A percentile compares a stretch with the other conserved stretches of the same genome.
Evolutionary conservation across 2,888 invertebrate species (phyloP).

Genomic region (Euphydryas editha): DNA sequence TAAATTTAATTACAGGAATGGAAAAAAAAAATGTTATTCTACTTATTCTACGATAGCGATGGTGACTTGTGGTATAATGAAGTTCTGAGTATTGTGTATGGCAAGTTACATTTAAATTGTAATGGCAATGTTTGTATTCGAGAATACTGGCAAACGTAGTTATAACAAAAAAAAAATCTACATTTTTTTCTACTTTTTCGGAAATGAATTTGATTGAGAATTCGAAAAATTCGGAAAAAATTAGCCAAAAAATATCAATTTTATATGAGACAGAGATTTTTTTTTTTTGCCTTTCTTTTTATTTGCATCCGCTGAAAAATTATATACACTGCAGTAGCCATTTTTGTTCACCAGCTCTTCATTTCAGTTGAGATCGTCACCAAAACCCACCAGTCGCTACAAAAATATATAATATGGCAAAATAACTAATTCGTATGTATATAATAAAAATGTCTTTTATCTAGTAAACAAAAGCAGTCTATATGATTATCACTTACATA

Average conservation of each 20-base stretch:
- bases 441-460: conserved; percentile 36
- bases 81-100: conserved; percentile 19
- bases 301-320: no score
- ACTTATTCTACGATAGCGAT: conserved; percentile 1
- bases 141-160: no score
- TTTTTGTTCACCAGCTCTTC: no score
- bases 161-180: no score
- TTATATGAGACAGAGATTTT: no score
- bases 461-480: conserved; percentile 61
- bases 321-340: no score
- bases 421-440: conserved; percentile 25
- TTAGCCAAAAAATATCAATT: no score
- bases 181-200: no score
- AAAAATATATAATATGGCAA: conserved; percentile 19
- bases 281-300: no score
- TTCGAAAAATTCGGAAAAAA: no score
- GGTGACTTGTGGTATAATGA: background rate
- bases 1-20: background rate
- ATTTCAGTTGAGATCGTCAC: conserved; percentile 3
- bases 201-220: no score
- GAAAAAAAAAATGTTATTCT: no score
- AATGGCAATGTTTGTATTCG: background rate
- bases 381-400: conserved; percentile 10
- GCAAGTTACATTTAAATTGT: conserved; percentile 12
- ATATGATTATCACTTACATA: conserved; percentile 62